These are phyloP conservation scores for Vanessa cardui DNA, from an alignment of 2,888 invertebrate genomes.

Conservation along the genomic window DNA sequence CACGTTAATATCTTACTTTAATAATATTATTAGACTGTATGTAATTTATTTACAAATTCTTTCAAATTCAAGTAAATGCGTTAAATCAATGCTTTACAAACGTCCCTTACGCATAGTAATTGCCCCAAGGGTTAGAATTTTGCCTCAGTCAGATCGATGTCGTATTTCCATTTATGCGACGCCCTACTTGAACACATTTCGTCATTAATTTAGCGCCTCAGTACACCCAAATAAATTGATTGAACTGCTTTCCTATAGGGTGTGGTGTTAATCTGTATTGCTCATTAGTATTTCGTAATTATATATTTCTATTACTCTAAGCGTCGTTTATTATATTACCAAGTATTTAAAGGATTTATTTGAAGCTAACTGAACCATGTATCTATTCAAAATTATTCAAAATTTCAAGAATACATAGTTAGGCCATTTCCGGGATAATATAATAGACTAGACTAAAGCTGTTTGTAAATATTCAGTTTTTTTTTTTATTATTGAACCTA, in stretches of 20 bases:
- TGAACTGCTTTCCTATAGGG: not conserved
- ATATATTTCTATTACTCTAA: too few relatives aligned
- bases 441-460: too few relatives aligned
- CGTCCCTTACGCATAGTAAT: not conserved
- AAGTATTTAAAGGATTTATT: too few relatives aligned
- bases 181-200: constrained; percentile 43
- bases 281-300: not conserved
- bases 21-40: too few relatives aligned
- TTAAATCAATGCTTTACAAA: not conserved
- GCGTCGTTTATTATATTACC: not conserved
- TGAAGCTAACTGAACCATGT: too few relatives aligned
- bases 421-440: too few relatives aligned
- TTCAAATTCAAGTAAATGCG: not conserved
- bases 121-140: constrained; percentile 12
- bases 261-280: not conserved
- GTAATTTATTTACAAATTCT: too few relatives aligned
- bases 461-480: too few relatives aligned
- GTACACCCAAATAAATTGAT: constrained; percentile 23
- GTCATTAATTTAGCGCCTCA: constrained; percentile 31
- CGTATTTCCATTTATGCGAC: constrained; percentile 57
- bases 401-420: too few relatives aligned
- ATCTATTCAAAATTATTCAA: too few relatives aligned
- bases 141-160: constrained; percentile 56
- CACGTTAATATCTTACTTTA: too few relatives aligned
- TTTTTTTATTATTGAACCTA: too few relatives aligned